Conservation (phyloP, 2,797 vertebrate species). For the Pantherophis alleghaniensis region DNA sequence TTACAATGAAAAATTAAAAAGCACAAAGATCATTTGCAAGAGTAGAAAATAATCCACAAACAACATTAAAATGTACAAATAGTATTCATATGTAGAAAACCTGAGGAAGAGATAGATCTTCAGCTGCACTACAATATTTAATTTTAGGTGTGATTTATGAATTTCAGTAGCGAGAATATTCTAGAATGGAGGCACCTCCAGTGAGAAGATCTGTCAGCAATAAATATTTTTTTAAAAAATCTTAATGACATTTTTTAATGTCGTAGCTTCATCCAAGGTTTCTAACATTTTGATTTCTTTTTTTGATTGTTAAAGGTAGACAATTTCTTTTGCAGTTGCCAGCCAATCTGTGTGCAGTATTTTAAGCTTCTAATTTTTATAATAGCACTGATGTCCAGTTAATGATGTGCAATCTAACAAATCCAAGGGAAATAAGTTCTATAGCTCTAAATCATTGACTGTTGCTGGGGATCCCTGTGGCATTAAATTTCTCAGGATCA, state of each 20-base stretch:
- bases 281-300: not conserved
- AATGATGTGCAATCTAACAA: slow-evolving; percentile 59
- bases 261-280: not conserved
- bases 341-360: slow-evolving; percentile 48
- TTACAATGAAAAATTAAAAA: not conserved
- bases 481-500: slow-evolving; percentile 44
- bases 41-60: not conserved
- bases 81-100: not conserved
- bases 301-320: not conserved
- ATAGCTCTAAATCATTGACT: slow-evolving; percentile 50
- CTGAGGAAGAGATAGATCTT: not conserved
- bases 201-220: not conserved
- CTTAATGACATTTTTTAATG: not conserved
- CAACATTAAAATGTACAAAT: not conserved
- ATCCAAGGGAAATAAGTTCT: slow-evolving; percentile 57
- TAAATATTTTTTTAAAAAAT: not conserved
- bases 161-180: not conserved
- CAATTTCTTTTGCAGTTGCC: slow-evolving; percentile 25
- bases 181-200: not conserved
- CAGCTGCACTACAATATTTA: not conserved
- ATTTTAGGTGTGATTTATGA: not conserved
- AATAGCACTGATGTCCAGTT: slow-evolving; percentile 44
- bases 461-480: slow-evolving; percentile 29
- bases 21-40: not conserved
- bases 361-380: slow-evolving; percentile 50